phyloP scores from a whole-genome alignment of 2,797 vertebrate genomes.

The Nannoperca australis region DNA sequence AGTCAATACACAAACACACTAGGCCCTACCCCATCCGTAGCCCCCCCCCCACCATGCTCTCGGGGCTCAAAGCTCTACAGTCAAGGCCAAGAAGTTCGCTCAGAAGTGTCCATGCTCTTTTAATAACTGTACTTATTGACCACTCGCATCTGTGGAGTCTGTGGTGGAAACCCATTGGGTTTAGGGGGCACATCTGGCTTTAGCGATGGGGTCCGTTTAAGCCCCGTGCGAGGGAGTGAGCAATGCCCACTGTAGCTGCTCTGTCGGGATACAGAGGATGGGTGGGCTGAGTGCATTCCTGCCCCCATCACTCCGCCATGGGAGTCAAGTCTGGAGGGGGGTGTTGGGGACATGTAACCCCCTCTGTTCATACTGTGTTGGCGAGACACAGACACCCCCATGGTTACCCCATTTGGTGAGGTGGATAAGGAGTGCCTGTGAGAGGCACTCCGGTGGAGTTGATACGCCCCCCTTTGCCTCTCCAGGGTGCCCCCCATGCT shows the following conservation, averaged over 20 bases:
- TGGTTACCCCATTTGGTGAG: conserved; percentile 94
- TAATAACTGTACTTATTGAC: conserved; percentile 99
- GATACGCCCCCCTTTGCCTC: conserved; percentile 90
- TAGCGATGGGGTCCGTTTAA: conserved; percentile 97
- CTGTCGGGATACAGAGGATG: conserved; percentile 92
- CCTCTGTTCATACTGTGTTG: conserved; percentile 96
- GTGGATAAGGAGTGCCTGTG: conserved; percentile 97
- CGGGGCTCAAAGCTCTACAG: conserved; percentile 71
- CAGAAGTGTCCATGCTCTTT: conserved; percentile 70
- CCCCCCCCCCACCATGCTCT: conserved; percentile 41
- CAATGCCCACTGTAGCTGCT: conserved; percentile 96
- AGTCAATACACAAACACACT: conserved; percentile 75
- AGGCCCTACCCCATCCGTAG: conserved; percentile 69
- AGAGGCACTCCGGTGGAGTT: conserved; percentile 95
- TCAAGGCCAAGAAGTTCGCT: conserved; percentile 75
- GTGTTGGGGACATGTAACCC: conserved; percentile 90
- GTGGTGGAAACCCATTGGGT: conserved; percentile 94
- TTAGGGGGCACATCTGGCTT: conserved; percentile 99
- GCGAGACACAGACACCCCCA: conserved; percentile 93
- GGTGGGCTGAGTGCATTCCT: conserved; percentile 87
- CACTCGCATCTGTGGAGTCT: conserved; percentile 94
- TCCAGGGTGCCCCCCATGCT: conserved; percentile 92
- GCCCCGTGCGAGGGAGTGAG: conserved; percentile 94
- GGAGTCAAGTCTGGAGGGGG: conserved; percentile 96
- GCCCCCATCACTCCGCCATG: conserved; percentile 90